Conservation (phyloP, 2,113 vertebrate species). For the Calyptommatus sinebrachiatus region DNA sequence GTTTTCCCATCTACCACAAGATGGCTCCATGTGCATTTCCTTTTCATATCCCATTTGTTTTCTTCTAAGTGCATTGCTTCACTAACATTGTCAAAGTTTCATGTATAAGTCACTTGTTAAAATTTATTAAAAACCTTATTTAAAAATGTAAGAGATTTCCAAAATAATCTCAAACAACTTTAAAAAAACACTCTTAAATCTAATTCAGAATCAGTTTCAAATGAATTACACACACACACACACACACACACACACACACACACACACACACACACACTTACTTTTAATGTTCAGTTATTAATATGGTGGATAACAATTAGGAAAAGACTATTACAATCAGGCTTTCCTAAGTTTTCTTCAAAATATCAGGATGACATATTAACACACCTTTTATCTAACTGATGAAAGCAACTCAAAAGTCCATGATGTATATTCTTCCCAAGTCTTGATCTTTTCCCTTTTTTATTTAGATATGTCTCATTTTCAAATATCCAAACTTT, state of each 20-base stretch:
- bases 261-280: no score
- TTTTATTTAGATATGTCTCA: not conserved
- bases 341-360: not conserved
- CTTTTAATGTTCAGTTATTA: no score
- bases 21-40: constrained; percentile 27
- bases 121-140: no score
- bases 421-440: not conserved
- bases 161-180: no score
- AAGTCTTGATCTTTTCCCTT: not conserved
- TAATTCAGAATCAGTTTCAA: no score
- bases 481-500: constrained; percentile 53
- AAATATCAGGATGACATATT: not conserved
- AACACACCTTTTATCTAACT: not conserved
- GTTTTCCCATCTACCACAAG: not conserved
- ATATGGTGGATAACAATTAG: not conserved
- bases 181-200: no score
- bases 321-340: not conserved
- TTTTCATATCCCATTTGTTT: not conserved
- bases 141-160: no score
- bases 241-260: no score
- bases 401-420: not conserved
- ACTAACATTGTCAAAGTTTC: not conserved
- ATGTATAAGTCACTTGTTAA: no score
- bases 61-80: not conserved
- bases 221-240: no score